Evolutionary conservation across 2,113 vertebrate genomes (phyloP).

Genomic region (Perognathus longimembris): DNA sequence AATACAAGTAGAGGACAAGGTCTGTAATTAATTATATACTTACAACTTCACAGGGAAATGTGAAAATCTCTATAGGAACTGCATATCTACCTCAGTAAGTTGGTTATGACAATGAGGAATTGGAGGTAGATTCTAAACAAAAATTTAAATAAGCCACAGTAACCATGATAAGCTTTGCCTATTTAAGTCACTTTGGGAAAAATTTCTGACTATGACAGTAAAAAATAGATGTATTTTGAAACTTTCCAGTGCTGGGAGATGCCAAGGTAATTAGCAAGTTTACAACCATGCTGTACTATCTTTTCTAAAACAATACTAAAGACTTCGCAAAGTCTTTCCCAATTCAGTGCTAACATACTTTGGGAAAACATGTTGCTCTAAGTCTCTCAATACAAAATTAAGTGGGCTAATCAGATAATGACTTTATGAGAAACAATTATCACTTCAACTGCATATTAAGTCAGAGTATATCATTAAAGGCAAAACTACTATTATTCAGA

Average conservation of each 20-base stretch:
- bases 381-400: slow-evolving; percentile 37
- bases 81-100: slow-evolving; percentile 26
- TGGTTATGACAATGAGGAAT: slow-evolving; percentile 37
- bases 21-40: neutral
- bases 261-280: slow-evolving; percentile 63
- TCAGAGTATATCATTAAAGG: slow-evolving; percentile 7
- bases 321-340: neutral
- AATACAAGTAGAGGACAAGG: neutral
- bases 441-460: neutral
- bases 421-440: neutral
- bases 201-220: slow-evolving; percentile 40
- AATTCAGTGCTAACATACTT: neutral
- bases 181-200: slow-evolving; percentile 38
- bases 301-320: slow-evolving; percentile 26
- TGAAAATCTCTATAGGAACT: slow-evolving; percentile 36
- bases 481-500: neutral
- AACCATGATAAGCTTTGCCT: slow-evolving; percentile 28
- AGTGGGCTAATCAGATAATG: slow-evolving; percentile 21
- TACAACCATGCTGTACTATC: neutral
- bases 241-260: slow-evolving; percentile 33
- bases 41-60: slow-evolving; percentile 5
- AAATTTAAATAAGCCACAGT: slow-evolving; percentile 67
- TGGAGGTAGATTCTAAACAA: slow-evolving; percentile 60
- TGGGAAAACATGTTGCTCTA: slow-evolving; percentile 1
- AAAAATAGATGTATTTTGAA: slow-evolving; percentile 52